Conservation (phyloP, 2,797 vertebrate species). For the Cottoperca gobio region DNA sequence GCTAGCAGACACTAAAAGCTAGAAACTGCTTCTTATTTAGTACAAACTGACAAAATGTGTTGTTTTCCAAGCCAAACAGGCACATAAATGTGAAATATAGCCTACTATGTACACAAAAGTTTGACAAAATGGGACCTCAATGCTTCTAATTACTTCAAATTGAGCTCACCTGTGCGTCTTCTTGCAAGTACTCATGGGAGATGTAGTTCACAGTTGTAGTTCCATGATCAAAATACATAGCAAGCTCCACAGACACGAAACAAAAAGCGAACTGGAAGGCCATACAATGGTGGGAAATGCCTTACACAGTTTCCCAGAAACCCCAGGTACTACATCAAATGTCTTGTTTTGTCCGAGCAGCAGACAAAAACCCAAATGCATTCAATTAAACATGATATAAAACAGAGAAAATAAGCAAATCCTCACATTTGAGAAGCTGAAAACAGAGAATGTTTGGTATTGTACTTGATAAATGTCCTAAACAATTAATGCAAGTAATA, state of each 20-base stretch:
- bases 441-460: not conserved
- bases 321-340: not conserved
- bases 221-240: not conserved
- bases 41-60: not conserved
- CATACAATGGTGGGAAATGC: not conserved
- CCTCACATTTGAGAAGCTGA: not conserved
- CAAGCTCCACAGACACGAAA: not conserved
- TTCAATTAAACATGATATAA: not conserved
- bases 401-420: not conserved
- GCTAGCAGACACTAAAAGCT: not conserved
- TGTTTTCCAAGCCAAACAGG: not conserved
- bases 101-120: not conserved
- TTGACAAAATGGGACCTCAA: not conserved
- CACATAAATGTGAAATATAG: not conserved
- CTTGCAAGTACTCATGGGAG: constrained; percentile 1
- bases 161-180: not conserved
- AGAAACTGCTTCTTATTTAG: not conserved
- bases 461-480: not conserved
- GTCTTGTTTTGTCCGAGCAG: not conserved
- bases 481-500: not conserved
- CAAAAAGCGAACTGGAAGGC: not conserved
- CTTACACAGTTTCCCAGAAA: not conserved
- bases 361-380: not conserved
- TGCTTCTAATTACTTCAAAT: not conserved
- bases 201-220: not conserved